These are phyloP conservation scores for Neelides sp. DNA, from an alignment of 1,140 invertebrate genomes.

Conservation along the genomic window DNA sequence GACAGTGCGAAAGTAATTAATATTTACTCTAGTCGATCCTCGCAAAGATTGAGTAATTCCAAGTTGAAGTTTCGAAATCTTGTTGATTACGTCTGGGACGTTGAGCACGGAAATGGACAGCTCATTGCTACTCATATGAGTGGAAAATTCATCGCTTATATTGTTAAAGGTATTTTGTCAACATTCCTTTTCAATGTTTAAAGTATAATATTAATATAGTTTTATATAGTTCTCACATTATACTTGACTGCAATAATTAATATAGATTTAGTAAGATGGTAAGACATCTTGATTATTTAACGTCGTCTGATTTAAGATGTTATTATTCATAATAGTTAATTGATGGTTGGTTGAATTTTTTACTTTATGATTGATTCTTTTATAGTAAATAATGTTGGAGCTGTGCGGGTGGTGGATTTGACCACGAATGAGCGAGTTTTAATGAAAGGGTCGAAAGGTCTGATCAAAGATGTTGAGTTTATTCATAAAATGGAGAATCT, in stretches of 20 bases:
- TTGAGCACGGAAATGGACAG: constrained; percentile 65
- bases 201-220: too few species aligned
- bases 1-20: constrained; percentile 4
- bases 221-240: too few species aligned
- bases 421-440: constrained; percentile 59
- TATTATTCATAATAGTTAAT: too few species aligned
- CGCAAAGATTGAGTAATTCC: constrained; percentile 42
- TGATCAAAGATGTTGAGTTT: constrained; percentile 78
- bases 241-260: not conserved
- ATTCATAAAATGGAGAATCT: constrained; percentile 62
- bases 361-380: constrained; percentile 34
- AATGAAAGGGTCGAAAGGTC: constrained; percentile 71
- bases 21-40: constrained; percentile 13
- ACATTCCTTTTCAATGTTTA: too few species aligned
- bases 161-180: constrained; percentile 79
- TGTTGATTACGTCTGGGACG: constrained; percentile 79
- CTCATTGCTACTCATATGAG: constrained; percentile 75
- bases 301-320: too few species aligned
- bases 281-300: too few species aligned
- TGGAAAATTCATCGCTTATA: constrained; percentile 77
- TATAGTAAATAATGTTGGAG: constrained; percentile 53
- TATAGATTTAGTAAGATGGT: not conserved
- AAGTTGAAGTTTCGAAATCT: constrained; percentile 81
- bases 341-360: not conserved
- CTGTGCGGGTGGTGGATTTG: constrained; percentile 66